A percentile compares a stretch with the other conserved stretches of the same genome.
These are phyloP conservation scores for Planiliza haematocheilus DNA, from an alignment of 2,113 vertebrate genomes.

Conservation along the genomic window DNA sequence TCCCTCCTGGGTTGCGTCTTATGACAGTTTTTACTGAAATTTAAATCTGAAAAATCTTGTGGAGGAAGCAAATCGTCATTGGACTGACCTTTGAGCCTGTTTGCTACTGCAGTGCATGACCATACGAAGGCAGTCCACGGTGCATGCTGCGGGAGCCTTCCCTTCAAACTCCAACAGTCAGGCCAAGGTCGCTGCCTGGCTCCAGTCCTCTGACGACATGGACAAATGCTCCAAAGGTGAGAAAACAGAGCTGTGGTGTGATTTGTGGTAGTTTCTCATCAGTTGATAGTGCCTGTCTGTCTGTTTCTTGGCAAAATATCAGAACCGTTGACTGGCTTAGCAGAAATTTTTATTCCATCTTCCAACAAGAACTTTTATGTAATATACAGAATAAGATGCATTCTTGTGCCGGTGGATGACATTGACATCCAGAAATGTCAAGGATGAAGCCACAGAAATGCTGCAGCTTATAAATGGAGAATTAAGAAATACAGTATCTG, in stretches of 20 bases:
- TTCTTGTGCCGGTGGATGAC: neutral
- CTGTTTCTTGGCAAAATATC: neutral
- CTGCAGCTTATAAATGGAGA: neutral
- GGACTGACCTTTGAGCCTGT: slow-evolving; percentile 53
- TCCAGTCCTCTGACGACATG: slow-evolving; percentile 95
- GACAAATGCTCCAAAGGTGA: slow-evolving; percentile 96
- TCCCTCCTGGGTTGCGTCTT: too few relatives aligned
- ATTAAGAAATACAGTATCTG: neutral
- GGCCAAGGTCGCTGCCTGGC: slow-evolving; percentile 90
- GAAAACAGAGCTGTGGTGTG: neutral
- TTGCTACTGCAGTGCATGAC: slow-evolving; percentile 82
- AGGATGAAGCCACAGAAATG: too few relatives aligned
- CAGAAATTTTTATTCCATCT: too few relatives aligned
- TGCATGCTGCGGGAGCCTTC: slow-evolving; percentile 83
- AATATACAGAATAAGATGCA: neutral
- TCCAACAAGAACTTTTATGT: too few relatives aligned
- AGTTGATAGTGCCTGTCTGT: neutral
- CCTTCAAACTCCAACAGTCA: slow-evolving; percentile 88
- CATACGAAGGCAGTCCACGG: slow-evolving; percentile 87
- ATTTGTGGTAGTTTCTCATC: neutral
- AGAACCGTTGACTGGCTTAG: neutral
- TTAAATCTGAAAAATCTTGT: neutral
- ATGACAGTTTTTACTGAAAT: neutral
- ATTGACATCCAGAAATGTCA: neutral
- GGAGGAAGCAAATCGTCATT: slow-evolving; percentile 18